Conservation (phyloP, 2,888 invertebrate species). For the Sminthurinus aureus region DNA sequence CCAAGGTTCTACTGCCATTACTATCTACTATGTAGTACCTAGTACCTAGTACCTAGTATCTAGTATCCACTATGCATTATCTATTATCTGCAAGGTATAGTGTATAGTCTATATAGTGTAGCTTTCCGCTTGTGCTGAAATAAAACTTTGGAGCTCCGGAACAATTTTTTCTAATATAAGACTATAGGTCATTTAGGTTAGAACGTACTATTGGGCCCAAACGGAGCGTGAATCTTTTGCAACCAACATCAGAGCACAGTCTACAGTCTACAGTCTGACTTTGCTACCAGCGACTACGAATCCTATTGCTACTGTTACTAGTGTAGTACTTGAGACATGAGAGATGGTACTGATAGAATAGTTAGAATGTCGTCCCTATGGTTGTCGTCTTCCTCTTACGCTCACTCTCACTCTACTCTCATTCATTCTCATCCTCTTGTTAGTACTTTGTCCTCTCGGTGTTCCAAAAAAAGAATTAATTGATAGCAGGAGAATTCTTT, state of each 20-base stretch:
- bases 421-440: conserved; percentile 1
- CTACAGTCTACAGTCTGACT: no score
- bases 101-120: no score
- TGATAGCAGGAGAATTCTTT: conserved; percentile 43
- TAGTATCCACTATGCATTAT: no score
- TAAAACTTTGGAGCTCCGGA: background rate
- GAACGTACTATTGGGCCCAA: conserved; percentile 35
- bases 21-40: background rate
- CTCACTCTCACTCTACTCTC: background rate
- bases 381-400: background rate
- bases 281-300: no score
- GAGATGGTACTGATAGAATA: background rate
- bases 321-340: background rate
- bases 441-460: conserved; percentile 5
- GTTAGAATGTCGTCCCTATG: background rate
- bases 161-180: conserved; percentile 24
- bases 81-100: no score
- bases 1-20: background rate
- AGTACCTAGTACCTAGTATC: background rate
- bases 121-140: background rate
- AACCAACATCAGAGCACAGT: no score
- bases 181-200: conserved; percentile 40
- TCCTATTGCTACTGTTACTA: no score
- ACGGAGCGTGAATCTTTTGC: conserved; percentile 42
- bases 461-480: conserved; percentile 39